These are phyloP conservation scores for Enteromius treurensis DNA, from an alignment of 2,797 vertebrate genomes.

Conservation along the genomic window DNA sequence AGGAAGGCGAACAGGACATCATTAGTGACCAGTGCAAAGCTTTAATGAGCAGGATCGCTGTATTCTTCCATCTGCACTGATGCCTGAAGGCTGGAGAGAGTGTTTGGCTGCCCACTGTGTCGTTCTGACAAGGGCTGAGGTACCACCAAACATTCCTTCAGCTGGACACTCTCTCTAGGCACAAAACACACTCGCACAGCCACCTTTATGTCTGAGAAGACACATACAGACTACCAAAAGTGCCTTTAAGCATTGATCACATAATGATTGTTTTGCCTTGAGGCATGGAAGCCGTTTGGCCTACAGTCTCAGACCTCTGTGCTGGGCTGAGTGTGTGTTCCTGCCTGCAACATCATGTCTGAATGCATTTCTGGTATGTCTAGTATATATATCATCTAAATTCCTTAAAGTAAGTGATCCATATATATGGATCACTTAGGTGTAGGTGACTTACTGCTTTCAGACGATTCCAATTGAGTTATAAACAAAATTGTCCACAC, in stretches of 20 bases:
- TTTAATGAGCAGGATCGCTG: slow-evolving; percentile 71
- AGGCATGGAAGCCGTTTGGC: not conserved
- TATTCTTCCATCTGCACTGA: slow-evolving; percentile 68
- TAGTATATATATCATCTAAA: no score
- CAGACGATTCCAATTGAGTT: no score
- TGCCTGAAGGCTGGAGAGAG: slow-evolving; percentile 59
- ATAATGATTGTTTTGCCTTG: not conserved
- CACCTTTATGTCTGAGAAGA: not conserved
- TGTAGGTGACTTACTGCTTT: not conserved
- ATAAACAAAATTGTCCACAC: no score
- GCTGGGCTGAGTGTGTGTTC: not conserved
- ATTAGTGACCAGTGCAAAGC: slow-evolving; percentile 66
- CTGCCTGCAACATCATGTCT: not conserved
- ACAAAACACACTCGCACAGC: slow-evolving; percentile 28
- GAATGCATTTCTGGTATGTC: not conserved
- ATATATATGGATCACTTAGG: not conserved
- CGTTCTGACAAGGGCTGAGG: slow-evolving; percentile 16
- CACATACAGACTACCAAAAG: slow-evolving; percentile 29
- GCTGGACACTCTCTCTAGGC: slow-evolving; percentile 34
- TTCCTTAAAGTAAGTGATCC: no score
- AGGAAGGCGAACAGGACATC: slow-evolving; percentile 59
- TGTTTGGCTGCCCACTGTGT: slow-evolving; percentile 22
- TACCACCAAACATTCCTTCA: slow-evolving; percentile 43
- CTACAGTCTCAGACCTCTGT: slow-evolving; percentile 1
- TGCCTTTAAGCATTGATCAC: slow-evolving; percentile 30